These are phyloP conservation scores for Xenops minutus DNA, from an alignment of 2,797 vertebrate genomes.

Conservation along the genomic window DNA sequence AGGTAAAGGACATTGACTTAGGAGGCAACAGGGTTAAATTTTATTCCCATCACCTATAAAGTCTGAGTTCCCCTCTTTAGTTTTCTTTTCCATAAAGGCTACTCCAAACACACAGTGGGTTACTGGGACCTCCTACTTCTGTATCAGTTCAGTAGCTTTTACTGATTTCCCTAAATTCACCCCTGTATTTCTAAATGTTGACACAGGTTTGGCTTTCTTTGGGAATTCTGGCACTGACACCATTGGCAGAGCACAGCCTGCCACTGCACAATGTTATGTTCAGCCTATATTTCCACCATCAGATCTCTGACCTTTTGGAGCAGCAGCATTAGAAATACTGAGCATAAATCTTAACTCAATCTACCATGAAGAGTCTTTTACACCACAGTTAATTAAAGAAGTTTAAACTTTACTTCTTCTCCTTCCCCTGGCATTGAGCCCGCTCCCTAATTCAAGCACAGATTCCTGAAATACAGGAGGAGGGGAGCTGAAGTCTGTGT, in stretches of 20 bases:
- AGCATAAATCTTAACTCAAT: constrained; percentile 6
- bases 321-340: neutral
- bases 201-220: neutral
- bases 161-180: neutral
- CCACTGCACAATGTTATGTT: neutral
- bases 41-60: neutral
- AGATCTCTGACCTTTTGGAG: neutral
- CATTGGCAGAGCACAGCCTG: neutral
- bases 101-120: neutral
- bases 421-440: constrained; percentile 25
- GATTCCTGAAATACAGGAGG: neutral
- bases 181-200: neutral
- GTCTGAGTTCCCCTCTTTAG: neutral
- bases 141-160: neutral
- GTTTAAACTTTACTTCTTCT: constrained; percentile 7
- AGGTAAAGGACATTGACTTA: neutral
- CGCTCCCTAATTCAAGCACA: constrained; percentile 25
- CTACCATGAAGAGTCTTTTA: constrained; percentile 6
- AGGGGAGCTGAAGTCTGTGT: neutral
- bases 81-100: neutral
- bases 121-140: neutral
- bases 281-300: neutral
- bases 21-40: neutral
- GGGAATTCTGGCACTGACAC: neutral
- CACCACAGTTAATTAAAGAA: constrained; percentile 57